A percentile compares a stretch with the other conserved stretches of the same genome.
phyloP scores from a whole-genome alignment of 2,113 vertebrate genomes.

The Neolamprologus falcicula region DNA sequence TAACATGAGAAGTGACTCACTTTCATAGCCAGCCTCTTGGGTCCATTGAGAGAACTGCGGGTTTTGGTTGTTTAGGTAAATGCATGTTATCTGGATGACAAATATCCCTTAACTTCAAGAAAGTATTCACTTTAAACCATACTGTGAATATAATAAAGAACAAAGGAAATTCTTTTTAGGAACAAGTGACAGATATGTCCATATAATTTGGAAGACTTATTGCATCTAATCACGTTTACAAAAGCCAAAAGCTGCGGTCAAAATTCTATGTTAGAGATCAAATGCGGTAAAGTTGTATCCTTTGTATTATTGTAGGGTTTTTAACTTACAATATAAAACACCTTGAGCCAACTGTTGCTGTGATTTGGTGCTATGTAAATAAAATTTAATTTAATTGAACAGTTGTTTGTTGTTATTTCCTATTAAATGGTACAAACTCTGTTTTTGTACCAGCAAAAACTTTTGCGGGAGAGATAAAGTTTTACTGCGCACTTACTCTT shows the following conservation, averaged over 20 bases:
- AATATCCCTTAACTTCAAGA: background rate
- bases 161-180: background rate
- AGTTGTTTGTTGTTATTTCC: background rate
- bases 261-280: background rate
- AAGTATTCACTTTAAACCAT: background rate
- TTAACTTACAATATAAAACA: background rate
- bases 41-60: background rate
- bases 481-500: constrained; percentile 10
- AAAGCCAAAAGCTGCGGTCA: background rate
- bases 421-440: background rate
- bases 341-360: background rate
- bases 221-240: background rate
- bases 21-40: background rate
- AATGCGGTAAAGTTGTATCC: background rate
- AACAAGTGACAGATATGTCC: background rate
- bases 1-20: background rate
- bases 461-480: constrained; percentile 2
- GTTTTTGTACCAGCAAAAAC: background rate
- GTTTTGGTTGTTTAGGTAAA: background rate
- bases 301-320: background rate
- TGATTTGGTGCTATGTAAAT: background rate
- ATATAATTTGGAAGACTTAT: background rate
- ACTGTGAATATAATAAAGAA: background rate
- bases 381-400: background rate
- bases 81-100: background rate